A percentile compares a stretch with the other conserved stretches of the same genome.
These are phyloP conservation scores for Papilio aristodemus DNA, from an alignment of 1,140 invertebrate species.

Conservation along the genomic window DNA sequence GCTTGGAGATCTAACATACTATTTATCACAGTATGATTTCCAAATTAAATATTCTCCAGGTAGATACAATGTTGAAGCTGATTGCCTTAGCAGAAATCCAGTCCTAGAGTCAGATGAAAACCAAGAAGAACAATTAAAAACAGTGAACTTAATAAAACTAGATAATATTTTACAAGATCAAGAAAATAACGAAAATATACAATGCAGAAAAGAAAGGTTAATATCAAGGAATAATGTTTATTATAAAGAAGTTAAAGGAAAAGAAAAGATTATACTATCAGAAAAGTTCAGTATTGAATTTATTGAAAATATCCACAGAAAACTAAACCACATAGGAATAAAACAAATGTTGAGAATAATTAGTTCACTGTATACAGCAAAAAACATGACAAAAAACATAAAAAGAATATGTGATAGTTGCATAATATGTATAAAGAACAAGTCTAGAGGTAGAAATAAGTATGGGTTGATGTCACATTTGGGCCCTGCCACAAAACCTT, in stretches of 20 bases:
- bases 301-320: conserved; percentile 35
- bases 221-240: conserved; percentile 38
- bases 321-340: conserved; percentile 40
- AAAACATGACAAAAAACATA: conserved; percentile 34
- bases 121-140: conserved; percentile 51
- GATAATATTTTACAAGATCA: conserved; percentile 56
- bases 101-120: conserved; percentile 54
- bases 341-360: conserved; percentile 42
- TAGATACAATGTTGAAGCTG: conserved; percentile 58
- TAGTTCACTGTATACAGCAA: conserved; percentile 40
- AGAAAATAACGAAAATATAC: conserved; percentile 46
- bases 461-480: no score
- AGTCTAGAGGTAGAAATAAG: conserved; percentile 30
- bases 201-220: conserved; percentile 42
- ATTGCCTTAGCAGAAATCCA: conserved; percentile 60
- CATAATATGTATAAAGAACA: conserved; percentile 40
- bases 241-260: conserved; percentile 37
- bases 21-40: conserved; percentile 16
- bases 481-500: conserved; percentile 56
- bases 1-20: background rate
- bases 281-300: conserved; percentile 41
- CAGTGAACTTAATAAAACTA: conserved; percentile 53
- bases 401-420: conserved; percentile 39
- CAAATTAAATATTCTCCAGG: conserved; percentile 38
- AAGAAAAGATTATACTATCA: conserved; percentile 40